Evolutionary conservation across 1,140 invertebrate species (phyloP).

Genomic region (Drosophila ironensis): DNA sequence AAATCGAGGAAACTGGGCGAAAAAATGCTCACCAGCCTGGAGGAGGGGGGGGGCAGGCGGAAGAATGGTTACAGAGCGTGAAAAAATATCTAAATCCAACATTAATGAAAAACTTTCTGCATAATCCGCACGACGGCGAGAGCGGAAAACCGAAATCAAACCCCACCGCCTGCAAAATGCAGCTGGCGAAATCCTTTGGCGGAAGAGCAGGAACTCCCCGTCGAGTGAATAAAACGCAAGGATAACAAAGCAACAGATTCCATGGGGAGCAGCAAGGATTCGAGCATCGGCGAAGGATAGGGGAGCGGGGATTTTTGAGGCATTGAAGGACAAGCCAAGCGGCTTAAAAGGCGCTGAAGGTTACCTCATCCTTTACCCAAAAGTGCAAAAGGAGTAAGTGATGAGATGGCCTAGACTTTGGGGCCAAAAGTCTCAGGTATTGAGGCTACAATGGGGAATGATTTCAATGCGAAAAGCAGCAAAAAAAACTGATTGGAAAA

Average conservation of each 20-base stretch:
- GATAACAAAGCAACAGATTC: conserved; percentile 37
- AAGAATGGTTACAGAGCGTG: conserved; percentile 56
- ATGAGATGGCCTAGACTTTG: conserved; percentile 29
- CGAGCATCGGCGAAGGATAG: too few relatives aligned
- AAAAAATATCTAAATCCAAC: conserved; percentile 80
- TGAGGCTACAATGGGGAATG: conserved; percentile 5
- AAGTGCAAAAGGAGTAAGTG: conserved; percentile 24
- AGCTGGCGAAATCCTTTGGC: conserved; percentile 55
- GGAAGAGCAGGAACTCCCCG: conserved; percentile 17
- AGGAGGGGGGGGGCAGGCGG: not conserved
- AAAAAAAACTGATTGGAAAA: conserved; percentile 33
- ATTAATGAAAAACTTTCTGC: conserved; percentile 81
- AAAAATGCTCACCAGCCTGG: conserved; percentile 40
- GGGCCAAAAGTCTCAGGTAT: conserved; percentile 29
- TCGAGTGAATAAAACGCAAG: conserved; percentile 63
- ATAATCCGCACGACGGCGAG: conserved; percentile 63
- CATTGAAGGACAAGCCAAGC: conserved; percentile 64
- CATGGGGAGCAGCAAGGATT: not conserved
- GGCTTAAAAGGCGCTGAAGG: conserved; percentile 68
- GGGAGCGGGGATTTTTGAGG: conserved; percentile 22
- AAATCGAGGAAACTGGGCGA: conserved; percentile 42
- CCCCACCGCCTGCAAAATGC: conserved; percentile 28
- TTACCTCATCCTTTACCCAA: conserved; percentile 19
- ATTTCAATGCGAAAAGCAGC: conserved; percentile 3
- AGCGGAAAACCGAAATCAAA: conserved; percentile 44